These are phyloP conservation scores for Polypedilum pembai DNA, from an alignment of 1,140 invertebrate genomes.

Conservation along the genomic window DNA sequence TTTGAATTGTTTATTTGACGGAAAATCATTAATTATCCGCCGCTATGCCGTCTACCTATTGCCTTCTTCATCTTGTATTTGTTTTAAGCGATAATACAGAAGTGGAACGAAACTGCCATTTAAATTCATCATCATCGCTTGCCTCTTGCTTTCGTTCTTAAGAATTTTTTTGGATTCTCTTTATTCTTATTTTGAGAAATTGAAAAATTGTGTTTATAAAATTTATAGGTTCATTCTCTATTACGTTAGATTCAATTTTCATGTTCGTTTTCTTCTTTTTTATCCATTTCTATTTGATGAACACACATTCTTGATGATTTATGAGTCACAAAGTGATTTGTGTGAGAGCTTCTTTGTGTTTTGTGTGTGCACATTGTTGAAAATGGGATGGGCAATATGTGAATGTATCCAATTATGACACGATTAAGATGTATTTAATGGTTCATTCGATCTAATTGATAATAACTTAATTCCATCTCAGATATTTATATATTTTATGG, in stretches of 20 bases:
- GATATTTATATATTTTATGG: not conserved
- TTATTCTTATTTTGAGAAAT: not conserved
- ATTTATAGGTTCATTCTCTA: not conserved
- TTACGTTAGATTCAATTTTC: constrained; percentile 2
- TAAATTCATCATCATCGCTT: not conserved
- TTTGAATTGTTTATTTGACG: constrained; percentile 27
- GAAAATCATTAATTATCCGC: constrained; percentile 22
- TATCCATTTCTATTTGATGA: not conserved
- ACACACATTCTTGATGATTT: not conserved
- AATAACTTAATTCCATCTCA: constrained; percentile 11
- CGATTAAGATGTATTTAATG: constrained; percentile 26
- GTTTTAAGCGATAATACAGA: constrained; percentile 12
- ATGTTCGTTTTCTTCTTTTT: constrained; percentile 4
- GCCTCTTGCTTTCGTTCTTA: not conserved
- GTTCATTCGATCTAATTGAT: constrained; percentile 20
- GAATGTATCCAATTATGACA: constrained; percentile 16
- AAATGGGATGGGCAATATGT: not conserved
- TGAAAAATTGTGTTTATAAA: constrained; percentile 1
- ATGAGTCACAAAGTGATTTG: not conserved
- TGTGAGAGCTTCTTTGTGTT: constrained; percentile 6
- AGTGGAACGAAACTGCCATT: constrained; percentile 11
- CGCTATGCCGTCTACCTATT: not conserved
- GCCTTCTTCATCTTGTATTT: not conserved
- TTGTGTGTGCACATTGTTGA: constrained; percentile 2
- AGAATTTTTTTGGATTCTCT: too few species aligned